phyloP scores from a whole-genome alignment of 2,888 invertebrate species.

The Frankliniella intonsa region DNA sequence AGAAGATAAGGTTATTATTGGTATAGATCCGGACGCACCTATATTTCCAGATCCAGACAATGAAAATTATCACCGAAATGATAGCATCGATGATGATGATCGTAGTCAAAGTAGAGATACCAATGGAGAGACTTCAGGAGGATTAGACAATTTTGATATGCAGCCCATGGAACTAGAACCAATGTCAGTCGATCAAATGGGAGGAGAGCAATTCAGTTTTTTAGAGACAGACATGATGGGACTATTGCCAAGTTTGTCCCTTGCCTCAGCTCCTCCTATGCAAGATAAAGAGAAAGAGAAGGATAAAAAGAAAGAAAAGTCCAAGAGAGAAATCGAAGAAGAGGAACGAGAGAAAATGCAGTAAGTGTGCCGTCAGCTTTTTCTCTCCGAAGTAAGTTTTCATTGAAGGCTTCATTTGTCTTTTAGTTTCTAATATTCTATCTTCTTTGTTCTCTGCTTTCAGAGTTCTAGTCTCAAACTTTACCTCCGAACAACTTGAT shows the following conservation, averaged over 20 bases:
- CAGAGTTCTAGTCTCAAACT: slow-evolving; percentile 95
- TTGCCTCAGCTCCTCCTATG: not conserved
- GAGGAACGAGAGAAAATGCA: slow-evolving; percentile 96
- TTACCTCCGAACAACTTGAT: slow-evolving; percentile 96
- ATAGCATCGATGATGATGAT: not conserved
- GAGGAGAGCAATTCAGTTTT: not conserved
- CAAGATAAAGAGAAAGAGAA: slow-evolving; percentile 46
- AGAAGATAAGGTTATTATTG: slow-evolving; percentile 2
- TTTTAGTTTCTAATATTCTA: not conserved
- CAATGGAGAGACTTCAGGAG: not conserved
- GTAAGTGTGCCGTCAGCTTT: slow-evolving; percentile 54
- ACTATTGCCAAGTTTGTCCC: not conserved
- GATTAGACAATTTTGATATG: not conserved
- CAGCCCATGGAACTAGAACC: not conserved
- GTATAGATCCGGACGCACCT: not conserved
- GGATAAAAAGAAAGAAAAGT: slow-evolving; percentile 60
- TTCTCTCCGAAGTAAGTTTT: not conserved
- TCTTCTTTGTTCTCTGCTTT: slow-evolving; percentile 41
- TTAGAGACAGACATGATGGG: slow-evolving; percentile 10
- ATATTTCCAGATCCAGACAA: not conserved
- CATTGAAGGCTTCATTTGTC: slow-evolving; percentile 4
- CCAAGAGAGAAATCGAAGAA: slow-evolving; percentile 81
- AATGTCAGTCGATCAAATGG: not conserved
- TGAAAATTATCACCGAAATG: too few relatives aligned
- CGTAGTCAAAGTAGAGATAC: not conserved